phyloP scores from a whole-genome alignment of 2,113 vertebrate genomes.

The Hipposideros armiger region DNA sequence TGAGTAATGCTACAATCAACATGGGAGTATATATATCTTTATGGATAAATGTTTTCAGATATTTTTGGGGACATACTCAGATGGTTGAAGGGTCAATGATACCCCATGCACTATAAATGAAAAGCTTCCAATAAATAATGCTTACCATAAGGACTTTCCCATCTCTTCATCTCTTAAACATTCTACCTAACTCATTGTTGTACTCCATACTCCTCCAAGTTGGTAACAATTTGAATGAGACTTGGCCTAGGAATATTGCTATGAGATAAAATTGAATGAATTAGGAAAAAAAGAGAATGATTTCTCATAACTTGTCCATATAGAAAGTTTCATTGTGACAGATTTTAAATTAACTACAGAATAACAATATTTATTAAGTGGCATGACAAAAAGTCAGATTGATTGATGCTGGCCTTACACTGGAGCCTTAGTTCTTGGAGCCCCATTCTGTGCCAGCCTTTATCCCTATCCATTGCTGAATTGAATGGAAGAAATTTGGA shows the following conservation, averaged over 20 bases:
- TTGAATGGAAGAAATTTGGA: background rate
- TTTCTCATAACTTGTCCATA: background rate
- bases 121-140: background rate
- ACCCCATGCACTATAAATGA: background rate
- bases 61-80: too few relatives aligned
- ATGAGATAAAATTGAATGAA: background rate
- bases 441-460: background rate
- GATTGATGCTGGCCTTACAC: background rate
- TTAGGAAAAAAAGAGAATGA: background rate
- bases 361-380: background rate
- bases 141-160: background rate
- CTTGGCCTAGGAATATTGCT: background rate
- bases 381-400: background rate
- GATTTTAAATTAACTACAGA: background rate
- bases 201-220: background rate
- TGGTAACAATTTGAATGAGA: background rate
- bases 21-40: too few relatives aligned
- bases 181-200: background rate
- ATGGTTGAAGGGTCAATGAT: background rate
- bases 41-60: too few relatives aligned
- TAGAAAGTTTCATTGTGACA: background rate
- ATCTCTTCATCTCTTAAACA: background rate
- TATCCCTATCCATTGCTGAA: background rate
- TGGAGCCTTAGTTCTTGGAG: background rate
- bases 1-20: too few relatives aligned